Base-by-base conservation (phyloP, 2,113 vertebrate species). In the Nematolebias whitei region DNA sequence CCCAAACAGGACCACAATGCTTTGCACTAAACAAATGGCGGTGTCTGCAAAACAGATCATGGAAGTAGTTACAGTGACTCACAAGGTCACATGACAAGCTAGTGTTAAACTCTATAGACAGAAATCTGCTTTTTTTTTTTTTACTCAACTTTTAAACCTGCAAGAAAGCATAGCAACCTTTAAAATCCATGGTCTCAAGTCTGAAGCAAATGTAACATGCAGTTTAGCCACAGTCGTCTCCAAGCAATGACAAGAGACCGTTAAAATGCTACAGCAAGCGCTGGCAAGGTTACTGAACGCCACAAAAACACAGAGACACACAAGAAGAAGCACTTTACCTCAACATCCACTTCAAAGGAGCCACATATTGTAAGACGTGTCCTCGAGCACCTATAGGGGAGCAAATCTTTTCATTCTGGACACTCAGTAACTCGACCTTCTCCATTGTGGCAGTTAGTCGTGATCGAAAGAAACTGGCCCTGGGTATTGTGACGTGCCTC, bases 391-490 rank as follows among this genome's bases (percentile, higher is more conserved):
- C 60, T 56, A n/a, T n/a, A 18, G 9, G 41, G 9, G 32, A 57
- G 20, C 75, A 29, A 20, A 50, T 69, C 61, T 80, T 80, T 79
- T 74, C 55, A 85, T 80, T 76, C 78, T 53, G 63, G 61, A 77
- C 74, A 79, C 65, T 68, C 41, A 23, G 59, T 47, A 64, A 55
- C 50, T 71, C 74, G 80, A 85, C 85, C 87, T 85, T 85, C 82
- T 50, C 51, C 45, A 38, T 58, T 54, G 40, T 66, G 65, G 65
- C 78, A 86, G 73, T 68, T 75, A 67, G 29, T 54, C 57, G 52
- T 50, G 62, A 75, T 71, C 59, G 45, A 44, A 64, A 65, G 32
- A 40, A 60, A 63, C 51, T 35, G 57, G 70, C 77, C 79, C 45
- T 78, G 77, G 77, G 69, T 71, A 56, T 72, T 80, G 24, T 54